Conservation (phyloP, 2,113 vertebrate species). For the Syngnathus floridae region DNA sequence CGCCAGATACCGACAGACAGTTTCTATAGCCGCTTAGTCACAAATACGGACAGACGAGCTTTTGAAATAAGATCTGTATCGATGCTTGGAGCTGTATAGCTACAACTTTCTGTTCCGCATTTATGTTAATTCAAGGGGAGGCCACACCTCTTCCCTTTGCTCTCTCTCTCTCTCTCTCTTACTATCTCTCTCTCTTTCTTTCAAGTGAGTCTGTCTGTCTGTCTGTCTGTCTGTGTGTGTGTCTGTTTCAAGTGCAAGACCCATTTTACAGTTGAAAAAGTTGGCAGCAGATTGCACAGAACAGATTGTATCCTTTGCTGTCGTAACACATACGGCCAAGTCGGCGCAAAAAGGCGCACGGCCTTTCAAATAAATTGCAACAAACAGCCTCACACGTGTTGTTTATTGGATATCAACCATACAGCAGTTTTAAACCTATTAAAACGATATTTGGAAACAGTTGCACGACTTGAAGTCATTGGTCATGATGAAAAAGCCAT, state of each 20-base stretch:
- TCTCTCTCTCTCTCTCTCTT: background rate
- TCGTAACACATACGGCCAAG: too few species aligned
- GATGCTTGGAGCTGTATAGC: background rate
- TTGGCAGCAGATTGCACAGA: too few species aligned
- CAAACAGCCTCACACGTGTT: background rate
- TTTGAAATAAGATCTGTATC: background rate
- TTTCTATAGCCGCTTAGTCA: slow-evolving; percentile 13
- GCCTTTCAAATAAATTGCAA: background rate
- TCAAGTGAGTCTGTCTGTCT: too few species aligned
- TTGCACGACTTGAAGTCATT: slow-evolving; percentile 5
- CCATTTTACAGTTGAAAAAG: too few species aligned
- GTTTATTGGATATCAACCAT: background rate
- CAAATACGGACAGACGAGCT: background rate
- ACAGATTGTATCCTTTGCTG: too few species aligned
- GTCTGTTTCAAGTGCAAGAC: too few species aligned
- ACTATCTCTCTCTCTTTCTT: background rate
- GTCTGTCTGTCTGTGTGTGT: too few species aligned
- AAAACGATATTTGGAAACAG: background rate
- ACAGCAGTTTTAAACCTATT: background rate
- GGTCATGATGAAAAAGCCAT: slow-evolving; percentile 2
- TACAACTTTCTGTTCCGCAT: background rate
- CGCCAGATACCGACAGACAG: slow-evolving; percentile 17
- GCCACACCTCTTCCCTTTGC: background rate
- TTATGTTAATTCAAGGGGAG: background rate
- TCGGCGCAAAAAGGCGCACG: too few species aligned